These are phyloP conservation scores for Bombus vancouverensis DNA, from an alignment of 1,140 invertebrate genomes.

Conservation along the genomic window DNA sequence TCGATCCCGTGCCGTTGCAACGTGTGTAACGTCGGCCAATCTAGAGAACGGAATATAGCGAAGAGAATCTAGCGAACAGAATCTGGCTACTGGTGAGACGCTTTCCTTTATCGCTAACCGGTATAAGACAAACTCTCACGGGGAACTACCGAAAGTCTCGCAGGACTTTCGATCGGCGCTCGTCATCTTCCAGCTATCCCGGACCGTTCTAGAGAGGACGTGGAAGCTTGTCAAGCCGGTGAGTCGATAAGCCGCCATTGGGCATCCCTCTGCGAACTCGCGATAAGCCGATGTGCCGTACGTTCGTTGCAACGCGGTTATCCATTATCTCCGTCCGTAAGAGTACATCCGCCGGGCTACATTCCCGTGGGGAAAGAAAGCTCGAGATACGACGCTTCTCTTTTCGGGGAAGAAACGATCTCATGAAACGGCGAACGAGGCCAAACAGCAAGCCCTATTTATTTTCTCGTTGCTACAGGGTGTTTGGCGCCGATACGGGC, in stretches of 20 bases:
- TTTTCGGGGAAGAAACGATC: neutral
- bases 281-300: constrained; percentile 67
- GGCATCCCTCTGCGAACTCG: constrained; percentile 66
- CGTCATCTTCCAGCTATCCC: constrained; percentile 49
- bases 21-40: neutral
- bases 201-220: constrained; percentile 30
- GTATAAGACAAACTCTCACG: neutral
- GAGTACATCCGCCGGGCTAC: neutral
- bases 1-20: neutral
- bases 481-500: neutral
- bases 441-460: neutral
- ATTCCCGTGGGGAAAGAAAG: neutral
- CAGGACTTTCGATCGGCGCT: constrained; percentile 49
- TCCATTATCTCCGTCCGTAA: constrained; percentile 57
- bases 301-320: constrained; percentile 48
- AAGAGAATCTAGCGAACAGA: neutral
- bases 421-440: neutral
- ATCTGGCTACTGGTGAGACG: neutral
- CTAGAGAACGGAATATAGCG: neutral
- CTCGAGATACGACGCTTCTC: neutral
- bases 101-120: neutral
- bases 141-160: constrained; percentile 33
- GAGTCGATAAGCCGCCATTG: constrained; percentile 71
- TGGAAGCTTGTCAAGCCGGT: constrained; percentile 57
- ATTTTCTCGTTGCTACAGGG: neutral